Base-by-base conservation (phyloP, 2,113 vertebrate genomes). In the Crocuta crocuta region DNA sequence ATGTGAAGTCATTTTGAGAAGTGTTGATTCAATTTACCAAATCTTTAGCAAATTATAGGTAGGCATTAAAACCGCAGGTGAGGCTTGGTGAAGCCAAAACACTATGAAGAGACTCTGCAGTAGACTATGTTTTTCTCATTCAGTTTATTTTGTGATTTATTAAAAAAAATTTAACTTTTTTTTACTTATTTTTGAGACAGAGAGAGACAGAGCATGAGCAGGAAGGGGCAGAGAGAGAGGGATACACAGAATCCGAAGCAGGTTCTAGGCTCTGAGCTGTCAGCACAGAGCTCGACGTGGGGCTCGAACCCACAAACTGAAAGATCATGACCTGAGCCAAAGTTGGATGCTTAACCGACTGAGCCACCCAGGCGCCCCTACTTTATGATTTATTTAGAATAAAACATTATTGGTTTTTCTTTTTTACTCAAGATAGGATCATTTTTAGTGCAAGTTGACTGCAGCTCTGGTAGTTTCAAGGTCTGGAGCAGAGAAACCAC, bases 101-200 rank as follows among this genome's bases (percentile, higher is more conserved):
- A 33, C 48, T 31, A 43, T 26, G 9, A n/a, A 71, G 45, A 55
- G 11, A 53, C 19, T 48, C 74, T n/a, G 7, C 15, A 28, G 24
- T 11, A 35, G 5, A 11, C 9, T 65, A 0, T 0, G 45, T 66
- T 65, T 90, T 84, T 65, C 87, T 94, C 55, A 1, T 82, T 35
- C 70, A 58, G 58, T 94, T 74, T n/a, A 55, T 53, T 83, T 92
- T 58, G 58, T 86, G 74, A 76, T 39, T 84, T 91, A 76, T 39
- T 63, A 45, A 70, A 58, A 90, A 39, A 39, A 39, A 39, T 39
- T 39, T 39, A 39, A 39, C 39, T 39, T 39, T 39, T 39, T 39
- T 39, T 39, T 3, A 39, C 39, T 39, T 39, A 39, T 39, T 39
- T 39, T 39, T 39, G 39, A 39, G 39, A 39, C 39, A 39, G 39